Percentiles rank a stretch among this genome's conserved stretches.
These are phyloP conservation scores for Cnemophilus loriae DNA, from an alignment of 2,113 vertebrate species.

Conservation along the genomic window DNA sequence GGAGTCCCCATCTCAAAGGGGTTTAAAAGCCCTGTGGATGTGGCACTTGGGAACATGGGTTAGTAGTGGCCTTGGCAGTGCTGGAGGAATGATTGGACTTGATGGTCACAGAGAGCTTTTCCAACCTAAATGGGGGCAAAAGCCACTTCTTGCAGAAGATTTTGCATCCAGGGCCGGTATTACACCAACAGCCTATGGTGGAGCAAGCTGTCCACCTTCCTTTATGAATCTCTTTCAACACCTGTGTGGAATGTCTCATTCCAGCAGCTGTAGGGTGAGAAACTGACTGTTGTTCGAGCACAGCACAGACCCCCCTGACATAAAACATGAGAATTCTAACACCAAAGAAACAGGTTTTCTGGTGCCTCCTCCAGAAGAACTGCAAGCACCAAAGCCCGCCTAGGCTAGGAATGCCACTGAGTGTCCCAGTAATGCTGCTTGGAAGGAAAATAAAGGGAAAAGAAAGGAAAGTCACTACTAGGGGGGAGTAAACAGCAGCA, in stretches of 20 bases:
- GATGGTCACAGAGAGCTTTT: neutral
- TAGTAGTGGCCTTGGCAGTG: neutral
- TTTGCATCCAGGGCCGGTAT: fast-evolving
- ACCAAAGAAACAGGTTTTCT: neutral
- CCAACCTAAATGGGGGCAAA: neutral
- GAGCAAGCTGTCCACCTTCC: fast-evolving
- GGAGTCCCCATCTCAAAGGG: neutral
- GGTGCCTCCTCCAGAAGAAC: neutral
- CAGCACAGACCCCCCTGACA: fast-evolving
- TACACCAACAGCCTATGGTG: fast-evolving
- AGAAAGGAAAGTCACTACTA: neutral
- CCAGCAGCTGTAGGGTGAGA: neutral
- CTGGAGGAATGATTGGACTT: neutral
- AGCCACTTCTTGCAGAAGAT: neutral
- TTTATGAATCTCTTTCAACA: neutral
- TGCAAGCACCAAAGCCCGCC: neutral
- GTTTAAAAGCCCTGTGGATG: neutral
- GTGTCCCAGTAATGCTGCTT: neutral
- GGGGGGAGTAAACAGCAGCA: neutral
- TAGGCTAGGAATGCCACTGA: fast-evolving
- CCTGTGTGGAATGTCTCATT: fast-evolving
- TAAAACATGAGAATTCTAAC: neutral
- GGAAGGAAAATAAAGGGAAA: neutral
- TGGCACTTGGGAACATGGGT: neutral
- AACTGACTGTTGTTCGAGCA: fast-evolving